phyloP scores from a whole-genome alignment of 2,797 vertebrate genomes.

The Echeneis naucrates region DNA sequence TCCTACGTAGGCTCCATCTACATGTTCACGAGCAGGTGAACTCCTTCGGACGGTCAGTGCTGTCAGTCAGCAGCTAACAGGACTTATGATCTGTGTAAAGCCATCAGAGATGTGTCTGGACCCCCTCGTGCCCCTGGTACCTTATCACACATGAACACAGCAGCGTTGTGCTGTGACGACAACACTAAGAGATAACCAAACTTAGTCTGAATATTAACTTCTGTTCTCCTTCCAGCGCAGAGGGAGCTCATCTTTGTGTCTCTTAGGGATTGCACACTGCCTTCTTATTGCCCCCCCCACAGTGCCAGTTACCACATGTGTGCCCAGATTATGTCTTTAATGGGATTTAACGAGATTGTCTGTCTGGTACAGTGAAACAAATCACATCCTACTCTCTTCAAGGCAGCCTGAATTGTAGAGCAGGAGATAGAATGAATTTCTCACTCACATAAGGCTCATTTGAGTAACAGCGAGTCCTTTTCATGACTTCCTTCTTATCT shows the following conservation, averaged over 20 bases:
- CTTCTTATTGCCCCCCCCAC: slow-evolving; percentile 24
- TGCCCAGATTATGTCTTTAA: slow-evolving; percentile 27
- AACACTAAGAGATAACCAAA: slow-evolving; percentile 58
- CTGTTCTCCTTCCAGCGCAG: slow-evolving; percentile 6
- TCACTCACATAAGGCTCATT: slow-evolving; percentile 1
- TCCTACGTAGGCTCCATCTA: not conserved
- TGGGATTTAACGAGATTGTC: slow-evolving; percentile 10
- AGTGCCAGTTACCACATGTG: slow-evolving; percentile 50
- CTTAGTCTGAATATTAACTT: slow-evolving; percentile 23
- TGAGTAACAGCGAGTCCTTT: slow-evolving; percentile 2
- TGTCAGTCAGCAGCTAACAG: not conserved
- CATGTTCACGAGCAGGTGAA: not conserved
- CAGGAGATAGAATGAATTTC: slow-evolving; percentile 4
- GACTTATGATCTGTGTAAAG: slow-evolving; percentile 8
- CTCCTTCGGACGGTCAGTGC: slow-evolving; percentile 3
- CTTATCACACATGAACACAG: slow-evolving; percentile 18
- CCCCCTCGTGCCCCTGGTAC: slow-evolving; percentile 10
- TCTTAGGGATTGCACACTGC: slow-evolving; percentile 48
- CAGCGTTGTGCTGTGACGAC: slow-evolving; percentile 10
- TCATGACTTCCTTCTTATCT: not conserved
- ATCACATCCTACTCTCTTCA: not conserved
- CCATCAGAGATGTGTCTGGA: slow-evolving; percentile 18
- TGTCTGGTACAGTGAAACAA: slow-evolving; percentile 5
- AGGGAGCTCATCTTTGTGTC: slow-evolving; percentile 7
- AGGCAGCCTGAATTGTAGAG: slow-evolving; percentile 26